Base-by-base conservation (phyloP, 2,888 invertebrate species). In the Apamea epomidion region DNA sequence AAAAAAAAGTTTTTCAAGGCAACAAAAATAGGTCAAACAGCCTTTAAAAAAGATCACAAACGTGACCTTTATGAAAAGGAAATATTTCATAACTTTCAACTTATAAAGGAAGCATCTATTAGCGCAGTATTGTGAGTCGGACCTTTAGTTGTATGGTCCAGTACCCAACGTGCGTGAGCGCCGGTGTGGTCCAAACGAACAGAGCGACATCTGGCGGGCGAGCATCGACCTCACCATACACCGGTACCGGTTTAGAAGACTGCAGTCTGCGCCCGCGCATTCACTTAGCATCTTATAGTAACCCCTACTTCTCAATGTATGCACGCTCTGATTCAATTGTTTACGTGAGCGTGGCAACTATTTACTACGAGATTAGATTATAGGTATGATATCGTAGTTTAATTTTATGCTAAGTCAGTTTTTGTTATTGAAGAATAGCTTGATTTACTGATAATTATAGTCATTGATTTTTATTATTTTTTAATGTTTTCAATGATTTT, bases 181-280 rank as follows among this genome's bases (percentile, higher is more conserved):
- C 82, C 85, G 86, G 89, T 88, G 88, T 88, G 87, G 90, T 90
- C 88, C 84, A 87, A 87, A 86, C 69, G 78, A 84, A 80, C 78
- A 87, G 73, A 84, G 91, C 91, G 91, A 92, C 94, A 94, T 93
- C 93, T 94, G 94, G 92, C 85, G 91, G 90, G 89, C 93, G 94
- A 89, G 87, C 94, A 90, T 89, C 93, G 94, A 94, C 94, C 94
- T 86, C 87, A 76, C 83, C 82, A 37, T 81, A 67, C 48, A 78
- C 75, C 83, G 81, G 82, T 87, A 83, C 87, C 87, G 87, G 87
- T 87, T 88, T 87, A 80, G 80, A 80, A 87, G 89, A 89, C 90
- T 90, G 91, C 92, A 92, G 91, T 90, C 90, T 90, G 91, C 87
- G 84, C 86, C 74, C 70, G 85, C 88, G 88, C 90, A 85, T 87